Evolutionary conservation across 92 coral and sea anemone genomes (phyloP), one percentile per base, ranked within the genome.

Genomic region (Phenganax marumi): DNA sequence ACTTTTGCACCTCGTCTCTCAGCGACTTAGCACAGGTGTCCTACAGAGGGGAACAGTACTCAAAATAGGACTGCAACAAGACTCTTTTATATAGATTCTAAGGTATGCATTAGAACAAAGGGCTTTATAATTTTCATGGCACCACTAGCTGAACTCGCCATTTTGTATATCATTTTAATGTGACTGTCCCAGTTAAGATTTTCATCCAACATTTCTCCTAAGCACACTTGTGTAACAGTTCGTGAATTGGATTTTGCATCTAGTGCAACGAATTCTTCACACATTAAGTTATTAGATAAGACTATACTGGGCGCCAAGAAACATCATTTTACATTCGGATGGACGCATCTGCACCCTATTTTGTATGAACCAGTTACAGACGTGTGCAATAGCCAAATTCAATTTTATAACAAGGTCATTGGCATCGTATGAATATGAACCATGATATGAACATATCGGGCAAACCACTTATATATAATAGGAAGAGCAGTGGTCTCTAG

Each of bases 11-110:
- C 43, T 33, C 4, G 43, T 4, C 4, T 33, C 4, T 33, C 1
- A 4, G n/a, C n/a, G n/a, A n/a, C n/a, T 33, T 33, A 33, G 2
- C 4, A 4, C 43, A 33, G 1, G 43, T 33, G 43, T 1, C 43
- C 43, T 4, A 33, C 43, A 33, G 43, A n/a, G 43, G 43, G 43
- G 43, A 33, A 1, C 1, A 33, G 1, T 62, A 62, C n/a, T 62
- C 68, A 62, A 62, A 62, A 26, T 62, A 62, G 68, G 68, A 26
- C 68, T 19, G 68, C 68, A 62, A 4, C 26, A 60, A 60, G 66
- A 60, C 23, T 60, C 6, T 60, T 60, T 6, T 60, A 60, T n/a
- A 60, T 4, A 60, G 66, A n/a, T 60, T 60, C 66, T 60, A 60
- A 21, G 66, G 66, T 60, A 8, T 60, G 66, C 66, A 19, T 58